Base-by-base conservation (phyloP, 2,113 vertebrate species). In the Oxyruncus cristatus region DNA sequence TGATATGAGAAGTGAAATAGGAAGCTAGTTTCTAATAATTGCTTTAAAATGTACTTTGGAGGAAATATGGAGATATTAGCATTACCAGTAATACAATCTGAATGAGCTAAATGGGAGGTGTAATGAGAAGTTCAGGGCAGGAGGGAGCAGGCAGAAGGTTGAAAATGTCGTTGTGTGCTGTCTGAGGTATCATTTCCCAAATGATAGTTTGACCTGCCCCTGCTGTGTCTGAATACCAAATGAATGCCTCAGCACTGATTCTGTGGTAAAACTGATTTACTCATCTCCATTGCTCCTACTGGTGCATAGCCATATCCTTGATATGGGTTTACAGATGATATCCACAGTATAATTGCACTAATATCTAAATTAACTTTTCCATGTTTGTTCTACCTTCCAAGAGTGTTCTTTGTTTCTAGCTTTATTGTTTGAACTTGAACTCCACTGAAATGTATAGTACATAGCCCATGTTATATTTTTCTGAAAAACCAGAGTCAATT, bases 1-100 rank as follows among this genome's bases (percentile, higher is more conserved):
- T 93, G 95, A 96, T 93, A 96, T 59, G 76, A 95, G 93, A 94
- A 95, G 75, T 88, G 88, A 95, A 96, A 96, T 94, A 95, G 95
- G 95, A 96, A 96, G 84, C 91, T 85, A 93, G 91, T 89, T 96
- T 93, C 93, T 93, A 95, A 92, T 95, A 96, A 97, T 95, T 95
- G 50, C 75, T 95, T 96, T 96, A 95, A 96, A 96, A 92, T 92
- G 88, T 90, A 75, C 85, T 92, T 94, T 96, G 85, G 90, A 97
- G 92, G 92, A 97, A 96, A 95, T 94, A 93, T 27, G 56, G 71
- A 92, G 91, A 93, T 97, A 97, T 92, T 94, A 97, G 59, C 88
- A 90, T 93, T 90, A 74, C 92, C 88, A 96, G 94, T 94, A 97
- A 96, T 96, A 86, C 72, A 95, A 94, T 97, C 93, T 95, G 95